Conservation (phyloP, 2,113 vertebrate genomes). For the Fregata magnificens region DNA sequence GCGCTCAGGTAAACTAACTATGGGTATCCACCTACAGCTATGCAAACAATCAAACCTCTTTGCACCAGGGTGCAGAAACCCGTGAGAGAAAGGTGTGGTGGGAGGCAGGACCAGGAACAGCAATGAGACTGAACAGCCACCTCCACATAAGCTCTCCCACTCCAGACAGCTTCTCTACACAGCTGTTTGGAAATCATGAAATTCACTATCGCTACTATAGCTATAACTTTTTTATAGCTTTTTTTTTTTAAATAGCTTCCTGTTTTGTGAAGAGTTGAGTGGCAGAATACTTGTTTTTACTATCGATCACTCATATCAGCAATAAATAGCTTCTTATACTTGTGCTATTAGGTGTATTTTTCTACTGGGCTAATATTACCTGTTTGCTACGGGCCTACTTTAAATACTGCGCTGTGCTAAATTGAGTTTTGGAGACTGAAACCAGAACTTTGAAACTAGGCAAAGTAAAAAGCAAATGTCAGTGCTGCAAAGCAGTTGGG, state of each 20-base stretch:
- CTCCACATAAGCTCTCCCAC: neutral
- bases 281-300: neutral
- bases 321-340: neutral
- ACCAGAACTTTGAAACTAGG: neutral
- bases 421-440: neutral
- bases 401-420: neutral
- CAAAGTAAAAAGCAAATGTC: neutral
- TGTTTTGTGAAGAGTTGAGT: neutral
- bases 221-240: neutral
- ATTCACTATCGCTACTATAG: neutral
- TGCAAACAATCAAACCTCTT: neutral
- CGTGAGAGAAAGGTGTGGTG: neutral
- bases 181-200: neutral
- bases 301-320: neutral
- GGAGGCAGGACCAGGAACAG: neutral
- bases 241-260: neutral
- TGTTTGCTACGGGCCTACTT: neutral
- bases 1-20: neutral
- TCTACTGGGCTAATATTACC: neutral
- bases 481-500: neutral
- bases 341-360: neutral
- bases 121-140: neutral
- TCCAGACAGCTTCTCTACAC: neutral
- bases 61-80: neutral
- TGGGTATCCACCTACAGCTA: neutral